phyloP scores from a whole-genome alignment of 1,140 invertebrate species.

The Helicorthomorpha holstii region DNA sequence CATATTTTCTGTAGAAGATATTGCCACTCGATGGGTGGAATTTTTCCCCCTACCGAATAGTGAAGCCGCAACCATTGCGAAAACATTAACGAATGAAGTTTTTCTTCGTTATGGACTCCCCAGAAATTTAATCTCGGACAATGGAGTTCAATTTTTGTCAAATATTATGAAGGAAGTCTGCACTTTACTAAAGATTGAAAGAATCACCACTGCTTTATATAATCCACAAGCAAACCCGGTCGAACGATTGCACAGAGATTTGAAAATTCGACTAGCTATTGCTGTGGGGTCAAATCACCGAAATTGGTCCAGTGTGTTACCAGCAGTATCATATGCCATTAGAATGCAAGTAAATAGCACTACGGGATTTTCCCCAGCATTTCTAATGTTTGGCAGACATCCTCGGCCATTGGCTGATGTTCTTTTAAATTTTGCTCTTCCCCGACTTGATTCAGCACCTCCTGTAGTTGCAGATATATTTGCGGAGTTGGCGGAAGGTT shows the following conservation, averaged over 20 bases:
- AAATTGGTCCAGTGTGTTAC: conserved; percentile 1
- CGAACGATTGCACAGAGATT: conserved; percentile 4
- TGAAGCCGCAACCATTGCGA: conserved; percentile 2
- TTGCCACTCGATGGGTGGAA: neutral
- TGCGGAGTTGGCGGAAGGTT: too few relatives aligned
- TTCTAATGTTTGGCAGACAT: too few relatives aligned
- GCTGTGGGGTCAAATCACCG: neutral
- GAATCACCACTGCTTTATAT: neutral
- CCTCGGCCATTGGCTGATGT: too few relatives aligned
- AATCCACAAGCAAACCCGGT: conserved; percentile 7
- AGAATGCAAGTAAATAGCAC: neutral
- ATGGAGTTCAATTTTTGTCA: conserved; percentile 4
- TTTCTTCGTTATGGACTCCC: too few relatives aligned
- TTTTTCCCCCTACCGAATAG: neutral
- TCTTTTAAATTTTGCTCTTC: too few relatives aligned
- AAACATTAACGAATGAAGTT: conserved; percentile 1
- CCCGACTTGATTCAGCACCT: too few relatives aligned
- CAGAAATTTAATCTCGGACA: conserved; percentile 7
- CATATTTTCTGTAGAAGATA: too few relatives aligned
- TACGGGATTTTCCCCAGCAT: neutral
- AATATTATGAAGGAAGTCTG: neutral
- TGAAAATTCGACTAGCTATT: conserved; percentile 1
- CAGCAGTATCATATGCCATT: too few relatives aligned
- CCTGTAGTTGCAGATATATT: too few relatives aligned
- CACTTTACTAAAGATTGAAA: neutral